Evolutionary conservation across 2,113 vertebrate species (phyloP), one percentile per base, ranked within the genome.

Genomic region (Odontophorus gujanensis): DNA sequence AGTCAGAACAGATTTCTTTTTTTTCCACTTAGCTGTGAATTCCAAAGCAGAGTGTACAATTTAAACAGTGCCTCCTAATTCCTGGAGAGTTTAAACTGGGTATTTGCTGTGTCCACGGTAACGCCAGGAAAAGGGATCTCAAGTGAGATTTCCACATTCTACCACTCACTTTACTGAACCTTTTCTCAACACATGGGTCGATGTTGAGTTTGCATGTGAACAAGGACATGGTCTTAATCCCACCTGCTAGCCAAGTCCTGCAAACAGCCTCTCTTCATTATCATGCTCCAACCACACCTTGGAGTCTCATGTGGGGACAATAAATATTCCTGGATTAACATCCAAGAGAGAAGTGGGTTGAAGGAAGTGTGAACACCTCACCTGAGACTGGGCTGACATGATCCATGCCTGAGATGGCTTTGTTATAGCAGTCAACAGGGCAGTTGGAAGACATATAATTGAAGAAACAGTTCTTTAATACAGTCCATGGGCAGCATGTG

Each of bases 401-500:
- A 47, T 55, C 93, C 77, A 82, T 76, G 85, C 85, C 67, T 63
- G 30, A 36, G 34, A 36, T 93, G 76, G 55, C 75, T 97, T 87
- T 90, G 58, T 90, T 94, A 87, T 62, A 95, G 87, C 25, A 95
- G 61, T 85, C 87, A 90, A 85, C 22, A 63, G 86, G 77, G 88
- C 34, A 68, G 15, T 25, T 94, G 76, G 72, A 67, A 77, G 51
- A 94, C 5, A 25, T 73, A 88, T 92, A 87, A 96, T 34, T 82
- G 63, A 93, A 90, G 88, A 91, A 96, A 95, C 91, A 94, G 77
- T 87, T 81, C 92, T 96, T 91, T 89, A 91, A 89, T 62, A 72
- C 9, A 71, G 83, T 74, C 57, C 75, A 58, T 15, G 63, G 77
- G 90, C 75, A 95, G 28, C 50, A 93, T 90, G 51, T 82, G 75